Evolutionary conservation across 2,113 vertebrate genomes (phyloP).

Genomic region (Nibea coibor): DNA sequence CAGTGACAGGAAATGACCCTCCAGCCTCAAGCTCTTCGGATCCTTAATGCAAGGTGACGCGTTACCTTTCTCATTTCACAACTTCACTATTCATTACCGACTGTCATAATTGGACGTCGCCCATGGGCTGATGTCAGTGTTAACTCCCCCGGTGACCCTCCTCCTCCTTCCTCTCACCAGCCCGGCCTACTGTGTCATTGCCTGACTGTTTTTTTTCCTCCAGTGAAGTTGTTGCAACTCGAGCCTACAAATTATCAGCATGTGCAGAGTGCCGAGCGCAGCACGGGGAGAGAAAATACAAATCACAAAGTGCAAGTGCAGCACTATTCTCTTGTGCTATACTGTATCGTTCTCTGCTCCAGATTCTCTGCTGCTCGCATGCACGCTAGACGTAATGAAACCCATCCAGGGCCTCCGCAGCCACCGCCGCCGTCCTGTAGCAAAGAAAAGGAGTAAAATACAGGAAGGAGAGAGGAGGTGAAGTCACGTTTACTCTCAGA

Average conservation of each 20-base stretch:
- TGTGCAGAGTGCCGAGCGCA: conserved; percentile 45
- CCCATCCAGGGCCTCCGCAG: conserved; percentile 8
- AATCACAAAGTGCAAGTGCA: conserved; percentile 62
- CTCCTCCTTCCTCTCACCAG: not conserved
- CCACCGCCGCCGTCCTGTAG: conserved; percentile 11
- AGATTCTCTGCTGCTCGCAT: conserved; percentile 35
- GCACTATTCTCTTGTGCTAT: conserved; percentile 42
- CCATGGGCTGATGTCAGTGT: conserved; percentile 33
- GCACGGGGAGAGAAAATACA: conserved; percentile 30
- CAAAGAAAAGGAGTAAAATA: not conserved
- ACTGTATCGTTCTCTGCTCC: conserved; percentile 44
- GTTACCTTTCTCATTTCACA: conserved; percentile 65
- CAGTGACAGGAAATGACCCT: conserved; percentile 37
- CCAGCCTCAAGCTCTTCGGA: conserved; percentile 14
- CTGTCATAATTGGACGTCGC: conserved; percentile 41
- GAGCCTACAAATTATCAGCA: conserved; percentile 59
- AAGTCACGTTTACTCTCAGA: conserved; percentile 1
- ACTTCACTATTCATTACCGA: conserved; percentile 64
- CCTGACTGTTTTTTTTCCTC: not conserved
- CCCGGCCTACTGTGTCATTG: not conserved
- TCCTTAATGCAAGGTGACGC: conserved; percentile 57
- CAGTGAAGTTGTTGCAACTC: conserved; percentile 43
- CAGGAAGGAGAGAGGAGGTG: not conserved
- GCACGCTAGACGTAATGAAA: conserved; percentile 35
- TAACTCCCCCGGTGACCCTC: conserved; percentile 27